Percentiles rank a stretch among this genome's conserved stretches.
Evolutionary conservation across 2,888 invertebrate genomes (phyloP).

Genomic region (Lissonota sp.): DNA sequence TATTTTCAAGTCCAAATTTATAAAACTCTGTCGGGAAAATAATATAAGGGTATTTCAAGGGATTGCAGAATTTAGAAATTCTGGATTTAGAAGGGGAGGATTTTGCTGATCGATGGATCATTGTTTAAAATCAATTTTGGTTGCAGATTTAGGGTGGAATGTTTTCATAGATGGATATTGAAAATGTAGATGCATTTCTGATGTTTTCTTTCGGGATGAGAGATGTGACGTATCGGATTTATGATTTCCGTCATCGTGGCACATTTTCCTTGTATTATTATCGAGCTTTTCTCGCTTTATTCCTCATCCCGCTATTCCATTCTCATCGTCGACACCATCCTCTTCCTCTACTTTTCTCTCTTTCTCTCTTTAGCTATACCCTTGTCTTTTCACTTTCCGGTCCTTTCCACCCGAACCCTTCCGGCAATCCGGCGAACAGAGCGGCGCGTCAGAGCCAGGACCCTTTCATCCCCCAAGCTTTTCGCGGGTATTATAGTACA

Average conservation of each 20-base stretch:
- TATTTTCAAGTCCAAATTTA: neutral
- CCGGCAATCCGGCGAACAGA: slow-evolving; percentile 68
- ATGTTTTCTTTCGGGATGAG: slow-evolving; percentile 9
- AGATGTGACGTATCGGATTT: slow-evolving; percentile 36
- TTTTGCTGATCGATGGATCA: neutral
- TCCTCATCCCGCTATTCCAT: slow-evolving; percentile 43
- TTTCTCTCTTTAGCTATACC: slow-evolving; percentile 33
- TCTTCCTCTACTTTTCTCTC: neutral
- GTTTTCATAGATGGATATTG: neutral
- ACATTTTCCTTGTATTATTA: slow-evolving; percentile 54
- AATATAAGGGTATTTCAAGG: neutral
- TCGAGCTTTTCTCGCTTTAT: slow-evolving; percentile 37
- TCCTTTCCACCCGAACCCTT: slow-evolving; percentile 68
- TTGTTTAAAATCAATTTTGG: neutral
- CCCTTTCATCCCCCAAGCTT: slow-evolving; percentile 67
- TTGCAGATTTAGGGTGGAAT: neutral
- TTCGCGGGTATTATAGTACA: slow-evolving; percentile 67
- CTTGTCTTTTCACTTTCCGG: slow-evolving; percentile 67
- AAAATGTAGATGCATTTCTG: neutral
- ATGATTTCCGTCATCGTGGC: slow-evolving; percentile 50
- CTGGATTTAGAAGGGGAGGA: too few relatives aligned
- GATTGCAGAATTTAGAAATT: too few relatives aligned
- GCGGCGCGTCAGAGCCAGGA: slow-evolving; percentile 68
- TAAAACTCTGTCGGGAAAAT: neutral
- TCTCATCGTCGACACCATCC: slow-evolving; percentile 56